These are phyloP conservation scores for Drosophila anomelani DNA, from an alignment of 2,888 invertebrate species.

Conservation along the genomic window DNA sequence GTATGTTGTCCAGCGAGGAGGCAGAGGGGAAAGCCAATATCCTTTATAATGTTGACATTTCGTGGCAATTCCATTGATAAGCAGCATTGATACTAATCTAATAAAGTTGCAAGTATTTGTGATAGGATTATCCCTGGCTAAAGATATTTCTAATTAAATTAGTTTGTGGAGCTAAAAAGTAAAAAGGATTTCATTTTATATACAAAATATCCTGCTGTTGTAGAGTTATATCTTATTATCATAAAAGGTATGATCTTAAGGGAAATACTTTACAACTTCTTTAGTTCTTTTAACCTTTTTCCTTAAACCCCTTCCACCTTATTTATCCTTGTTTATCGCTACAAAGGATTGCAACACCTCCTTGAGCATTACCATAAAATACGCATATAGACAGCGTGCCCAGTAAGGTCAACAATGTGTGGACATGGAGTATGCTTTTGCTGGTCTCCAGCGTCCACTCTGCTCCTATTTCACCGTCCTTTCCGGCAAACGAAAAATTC, in stretches of 20 bases:
- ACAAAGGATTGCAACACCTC: constrained; percentile 21
- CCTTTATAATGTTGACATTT: background rate
- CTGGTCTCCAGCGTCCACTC: constrained; percentile 10
- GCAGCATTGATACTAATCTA: background rate
- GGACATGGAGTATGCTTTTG: constrained; percentile 10
- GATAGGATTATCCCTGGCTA: background rate
- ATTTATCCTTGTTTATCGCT: background rate
- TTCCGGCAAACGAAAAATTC: constrained; percentile 51
- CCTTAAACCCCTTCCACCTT: background rate
- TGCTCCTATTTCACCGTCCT: constrained; percentile 1
- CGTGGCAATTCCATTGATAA: background rate
- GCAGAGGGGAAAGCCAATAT: background rate
- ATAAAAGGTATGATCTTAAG: background rate
- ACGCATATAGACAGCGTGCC: constrained; percentile 29
- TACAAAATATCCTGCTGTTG: background rate
- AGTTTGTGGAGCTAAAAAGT: background rate
- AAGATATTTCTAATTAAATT: background rate
- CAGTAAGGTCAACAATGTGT: constrained; percentile 40
- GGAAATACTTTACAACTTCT: background rate
- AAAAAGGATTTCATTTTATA: background rate
- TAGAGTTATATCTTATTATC: background rate
- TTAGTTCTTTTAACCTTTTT: background rate
- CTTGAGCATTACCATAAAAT: constrained; percentile 30
- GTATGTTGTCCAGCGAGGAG: background rate
- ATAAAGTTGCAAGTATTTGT: background rate